These are phyloP conservation scores for Pecten maximus DNA, from an alignment of 2,888 invertebrate genomes.

Conservation along the genomic window DNA sequence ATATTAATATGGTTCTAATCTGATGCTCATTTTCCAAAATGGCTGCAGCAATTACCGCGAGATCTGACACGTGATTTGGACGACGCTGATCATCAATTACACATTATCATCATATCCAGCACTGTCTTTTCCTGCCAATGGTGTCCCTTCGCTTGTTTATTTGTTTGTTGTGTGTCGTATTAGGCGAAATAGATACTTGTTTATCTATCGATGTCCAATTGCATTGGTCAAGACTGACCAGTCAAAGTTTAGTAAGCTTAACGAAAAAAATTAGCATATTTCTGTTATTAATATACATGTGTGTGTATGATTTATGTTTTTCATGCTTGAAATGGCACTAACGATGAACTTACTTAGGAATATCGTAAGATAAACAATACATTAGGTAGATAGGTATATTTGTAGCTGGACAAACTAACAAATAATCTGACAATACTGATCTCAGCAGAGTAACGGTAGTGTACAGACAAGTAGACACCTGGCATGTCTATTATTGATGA, in stretches of 20 bases:
- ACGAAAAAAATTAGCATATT: not conserved
- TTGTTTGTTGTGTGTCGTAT: conserved; percentile 14
- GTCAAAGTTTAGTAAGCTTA: not conserved
- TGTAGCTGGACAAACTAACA: not conserved
- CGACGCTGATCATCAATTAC: not conserved
- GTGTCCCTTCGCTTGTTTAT: not conserved
- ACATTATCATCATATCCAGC: not conserved
- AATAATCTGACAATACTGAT: not conserved
- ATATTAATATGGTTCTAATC: conserved; percentile 35
- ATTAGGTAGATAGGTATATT: not conserved
- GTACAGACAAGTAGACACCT: not conserved
- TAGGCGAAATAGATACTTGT: not conserved
- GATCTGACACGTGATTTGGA: conserved; percentile 25
- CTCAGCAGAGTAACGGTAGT: not conserved
- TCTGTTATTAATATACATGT: not conserved
- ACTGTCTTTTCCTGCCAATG: not conserved
- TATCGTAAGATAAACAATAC: not conserved
- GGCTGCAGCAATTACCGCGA: conserved; percentile 5
- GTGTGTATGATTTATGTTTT: not conserved
- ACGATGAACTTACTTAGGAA: not conserved
- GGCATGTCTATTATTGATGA: not conserved
- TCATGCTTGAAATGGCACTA: not conserved
- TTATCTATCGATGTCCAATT: not conserved
- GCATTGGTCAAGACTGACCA: not conserved
- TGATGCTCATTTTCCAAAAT: not conserved